A percentile compares a stretch with the other conserved stretches of the same genome.
Conservation (phyloP, 2,888 invertebrate genomes). For the Cataglyphis livida region DNA sequence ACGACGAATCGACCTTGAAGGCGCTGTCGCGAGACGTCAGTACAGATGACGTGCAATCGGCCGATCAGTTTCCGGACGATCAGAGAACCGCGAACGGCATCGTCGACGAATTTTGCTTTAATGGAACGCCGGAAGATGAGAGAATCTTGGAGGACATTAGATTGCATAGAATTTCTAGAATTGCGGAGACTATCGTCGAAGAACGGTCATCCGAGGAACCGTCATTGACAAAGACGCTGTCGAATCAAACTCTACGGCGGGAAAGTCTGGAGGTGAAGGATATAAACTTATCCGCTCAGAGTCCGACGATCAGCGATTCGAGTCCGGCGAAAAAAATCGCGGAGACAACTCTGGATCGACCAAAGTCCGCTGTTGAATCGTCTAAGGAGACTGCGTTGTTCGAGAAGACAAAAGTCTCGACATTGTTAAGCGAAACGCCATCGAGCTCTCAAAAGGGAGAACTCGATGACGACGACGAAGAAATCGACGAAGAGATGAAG, state of each 20-base stretch:
- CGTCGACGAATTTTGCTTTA: conserved; percentile 72
- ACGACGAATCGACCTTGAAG: conserved; percentile 88
- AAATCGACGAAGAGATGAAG: conserved; percentile 88
- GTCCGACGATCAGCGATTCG: conserved; percentile 55
- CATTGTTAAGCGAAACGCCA: conserved; percentile 46
- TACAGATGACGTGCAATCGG: conserved; percentile 86
- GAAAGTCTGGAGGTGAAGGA: conserved; percentile 52
- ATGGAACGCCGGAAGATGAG: conserved; percentile 70
- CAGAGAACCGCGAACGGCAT: conserved; percentile 71
- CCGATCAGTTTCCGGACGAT: conserved; percentile 72
- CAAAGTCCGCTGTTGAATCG: conserved; percentile 64
- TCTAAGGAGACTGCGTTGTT: conserved; percentile 64
- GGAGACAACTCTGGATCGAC: conserved; percentile 64
- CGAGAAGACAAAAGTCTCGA: conserved; percentile 60
- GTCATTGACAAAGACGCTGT: conserved; percentile 74
- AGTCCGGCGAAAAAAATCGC: conserved; percentile 54
- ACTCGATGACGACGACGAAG: conserved; percentile 86
- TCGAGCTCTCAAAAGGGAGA: conserved; percentile 70
- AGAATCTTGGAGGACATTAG: conserved; percentile 71
- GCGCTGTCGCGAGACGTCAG: conserved; percentile 88
- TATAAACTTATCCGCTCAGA: conserved; percentile 61
- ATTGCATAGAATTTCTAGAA: conserved; percentile 70
- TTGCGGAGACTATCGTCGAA: conserved; percentile 83
- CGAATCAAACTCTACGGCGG: conserved; percentile 23
- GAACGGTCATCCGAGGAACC: conserved; percentile 87